Evolutionary conservation across 2,797 vertebrate species (phyloP).

Genomic region (Borostomias antarcticus): DNA sequence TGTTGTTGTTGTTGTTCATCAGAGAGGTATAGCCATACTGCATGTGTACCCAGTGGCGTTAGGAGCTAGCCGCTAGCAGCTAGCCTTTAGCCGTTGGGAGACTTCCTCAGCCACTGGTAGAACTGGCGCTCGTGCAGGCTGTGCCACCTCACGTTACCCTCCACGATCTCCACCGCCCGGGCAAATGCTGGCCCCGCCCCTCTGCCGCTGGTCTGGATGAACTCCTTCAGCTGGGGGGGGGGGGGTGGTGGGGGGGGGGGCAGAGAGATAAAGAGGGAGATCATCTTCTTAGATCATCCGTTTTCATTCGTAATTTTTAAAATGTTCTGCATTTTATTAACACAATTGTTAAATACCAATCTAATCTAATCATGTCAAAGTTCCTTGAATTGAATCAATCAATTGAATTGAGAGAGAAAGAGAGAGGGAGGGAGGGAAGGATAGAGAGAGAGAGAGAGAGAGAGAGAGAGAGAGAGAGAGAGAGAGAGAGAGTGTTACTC

Average conservation of each 20-base stretch:
- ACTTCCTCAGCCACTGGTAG: constrained; percentile 88
- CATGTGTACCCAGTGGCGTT: constrained; percentile 17
- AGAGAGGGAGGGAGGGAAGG: constrained; percentile 4
- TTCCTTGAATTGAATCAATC: too few species aligned
- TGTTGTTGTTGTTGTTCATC: neutral
- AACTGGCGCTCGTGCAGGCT: constrained; percentile 89
- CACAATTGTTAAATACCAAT: too few species aligned
- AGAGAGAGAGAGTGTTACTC: neutral
- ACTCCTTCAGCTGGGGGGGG: constrained; percentile 86
- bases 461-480: neutral
- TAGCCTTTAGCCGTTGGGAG: constrained; percentile 58
- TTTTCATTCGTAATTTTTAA: too few species aligned
- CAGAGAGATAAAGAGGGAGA: neutral
- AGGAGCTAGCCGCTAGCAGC: constrained; percentile 42
- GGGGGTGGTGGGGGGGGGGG: constrained; percentile 19
- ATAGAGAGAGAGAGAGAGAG: neutral
- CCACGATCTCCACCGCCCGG: constrained; percentile 91
- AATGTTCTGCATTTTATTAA: too few species aligned
- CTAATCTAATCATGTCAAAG: too few species aligned
- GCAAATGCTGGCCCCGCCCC: constrained; percentile 85
- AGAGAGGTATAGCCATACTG: constrained; percentile 28
- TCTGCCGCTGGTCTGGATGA: constrained; percentile 85
- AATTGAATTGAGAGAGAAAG: too few species aligned
- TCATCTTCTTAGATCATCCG: too few species aligned
- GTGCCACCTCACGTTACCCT: constrained; percentile 94